Evolutionary conservation across 2,113 vertebrate genomes (phyloP), one percentile per base, ranked within the genome.

Genomic region (Marmota flaviventris): DNA sequence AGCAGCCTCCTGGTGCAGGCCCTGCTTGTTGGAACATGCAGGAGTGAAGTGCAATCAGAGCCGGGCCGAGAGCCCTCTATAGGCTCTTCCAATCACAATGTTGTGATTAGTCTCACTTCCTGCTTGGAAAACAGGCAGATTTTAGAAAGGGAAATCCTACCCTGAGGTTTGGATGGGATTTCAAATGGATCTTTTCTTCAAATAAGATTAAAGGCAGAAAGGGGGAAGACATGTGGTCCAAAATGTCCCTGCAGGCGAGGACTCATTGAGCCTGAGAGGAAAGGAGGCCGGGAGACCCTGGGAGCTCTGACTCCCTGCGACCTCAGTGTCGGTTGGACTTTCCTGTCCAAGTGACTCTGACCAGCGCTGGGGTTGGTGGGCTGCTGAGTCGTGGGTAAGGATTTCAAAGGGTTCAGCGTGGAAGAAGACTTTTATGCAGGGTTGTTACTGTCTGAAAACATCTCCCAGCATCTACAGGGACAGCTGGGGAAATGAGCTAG

Each of bases 91-190:
- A 83, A 65, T 95, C 95, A 95, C 87, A 89, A 39, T 81, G 87
- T 69, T 84, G 65, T 72, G 79, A 97, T 97, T 96, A 95, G 51
- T 73, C 94, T 96, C 96, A 32, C 56, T 81, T 97, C 96, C 97
- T 98, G 78, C 94, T 81, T 53, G 67, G 94, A 78, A 97, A 97
- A 93, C 61, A 93, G 89, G 61, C 93, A 96, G 77, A 78, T 53
- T 82, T 87, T 79, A 83, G 92, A 94, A 87, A 85, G 56, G 78
- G 93, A 97, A 96, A 92, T 95, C 93, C 78, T 93, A 89, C 32
- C 4, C 12, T 90, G 91, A 96, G 89, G 75, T 58, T 85, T 56
- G 72, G 72, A 88, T 61, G 51, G 45, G 51, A 58, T 94, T 93
- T 90, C 76, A 37, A 56, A 95, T 82, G 32, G 2, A 12, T 94